Percentiles rank a stretch among this genome's conserved stretches.
Evolutionary conservation across 2,888 invertebrate genomes (phyloP).

Genomic region (Caenorhabditis sp.): DNA sequence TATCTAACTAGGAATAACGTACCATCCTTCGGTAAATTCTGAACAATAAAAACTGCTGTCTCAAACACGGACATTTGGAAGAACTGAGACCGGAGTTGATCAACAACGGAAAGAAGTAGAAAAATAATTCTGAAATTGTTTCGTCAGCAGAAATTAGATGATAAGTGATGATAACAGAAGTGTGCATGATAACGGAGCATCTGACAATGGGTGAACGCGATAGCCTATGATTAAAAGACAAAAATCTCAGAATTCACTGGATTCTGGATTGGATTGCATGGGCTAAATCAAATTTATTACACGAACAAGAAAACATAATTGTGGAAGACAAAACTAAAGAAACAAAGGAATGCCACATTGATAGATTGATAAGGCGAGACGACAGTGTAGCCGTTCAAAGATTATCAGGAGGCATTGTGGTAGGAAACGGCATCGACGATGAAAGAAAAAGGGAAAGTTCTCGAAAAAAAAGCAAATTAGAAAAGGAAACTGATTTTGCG

Average conservation of each 20-base stretch:
- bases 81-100: conserved; percentile 26
- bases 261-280: neutral
- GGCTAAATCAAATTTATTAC: neutral
- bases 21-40: conserved; percentile 75
- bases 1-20: neutral
- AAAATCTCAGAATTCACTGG: neutral
- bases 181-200: neutral
- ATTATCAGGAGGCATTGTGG: neutral
- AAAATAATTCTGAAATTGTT: conserved; percentile 52
- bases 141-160: conserved; percentile 25
- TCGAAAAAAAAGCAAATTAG: neutral
- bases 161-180: conserved; percentile 12
- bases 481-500: neutral
- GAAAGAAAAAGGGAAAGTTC: conserved; percentile 7
- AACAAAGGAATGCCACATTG: conserved; percentile 11
- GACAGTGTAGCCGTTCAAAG: conserved; percentile 51
- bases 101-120: conserved; percentile 43
- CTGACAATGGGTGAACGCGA: neutral
- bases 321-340: neutral
- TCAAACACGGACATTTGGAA: conserved; percentile 52
- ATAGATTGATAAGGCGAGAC: conserved; percentile 55
- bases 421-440: conserved; percentile 14
- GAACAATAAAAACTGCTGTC: conserved; percentile 69
- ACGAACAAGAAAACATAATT: neutral
- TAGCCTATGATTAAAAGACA: neutral